Base-by-base conservation (phyloP, 2,797 vertebrate genomes). In the Pangasius larnaudii region DNA sequence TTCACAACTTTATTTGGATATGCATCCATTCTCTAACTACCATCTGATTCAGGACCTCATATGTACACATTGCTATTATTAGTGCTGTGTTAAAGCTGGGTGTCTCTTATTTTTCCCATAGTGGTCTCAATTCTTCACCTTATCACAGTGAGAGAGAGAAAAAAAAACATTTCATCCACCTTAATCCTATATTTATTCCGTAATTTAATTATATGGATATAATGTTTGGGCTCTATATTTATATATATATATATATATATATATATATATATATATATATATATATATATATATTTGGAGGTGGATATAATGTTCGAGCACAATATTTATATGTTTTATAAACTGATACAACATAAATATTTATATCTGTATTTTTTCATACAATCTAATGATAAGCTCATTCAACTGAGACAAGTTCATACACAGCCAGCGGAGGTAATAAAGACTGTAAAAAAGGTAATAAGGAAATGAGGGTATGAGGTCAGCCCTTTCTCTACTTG, bases 401-500 rank as follows among this genome's bases (percentile, higher is more conserved):
- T 42, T 81, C 24, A 46, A 39, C 24, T n/a, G 24, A 82, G 59
- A n/a, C n/a, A 63, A 46, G 79, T 65, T 65, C 59, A 83, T 30
- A 61, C 56, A 7, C 56, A 81, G 33, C 10, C 33, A 27, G 42
- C 30, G 61, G 36, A 81, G 56, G 61, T 65, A 65, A 63, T 46
- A 82, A 82, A n/a, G 79, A 46, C 10, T 61, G 36, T 16, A 13
- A 13, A 82, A 82, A 81, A 59, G 78, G 53, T 80, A 59, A 80
- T 78, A 80, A 80, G 33, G 56, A 59, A 81, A 61, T 81, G 78
- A 42, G 39, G 58, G 27, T 61, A 42, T 61, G 42, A 82, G 58
- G 46, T 82, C 58, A 63, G 24, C 59, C 36, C 22, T 27, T 30
- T 65, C 36, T 65, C 14, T 82, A 30, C 61, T 51, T 83, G 42